phyloP scores from a whole-genome alignment of 2,888 invertebrate species.

The Acleris holmiana region DNA sequence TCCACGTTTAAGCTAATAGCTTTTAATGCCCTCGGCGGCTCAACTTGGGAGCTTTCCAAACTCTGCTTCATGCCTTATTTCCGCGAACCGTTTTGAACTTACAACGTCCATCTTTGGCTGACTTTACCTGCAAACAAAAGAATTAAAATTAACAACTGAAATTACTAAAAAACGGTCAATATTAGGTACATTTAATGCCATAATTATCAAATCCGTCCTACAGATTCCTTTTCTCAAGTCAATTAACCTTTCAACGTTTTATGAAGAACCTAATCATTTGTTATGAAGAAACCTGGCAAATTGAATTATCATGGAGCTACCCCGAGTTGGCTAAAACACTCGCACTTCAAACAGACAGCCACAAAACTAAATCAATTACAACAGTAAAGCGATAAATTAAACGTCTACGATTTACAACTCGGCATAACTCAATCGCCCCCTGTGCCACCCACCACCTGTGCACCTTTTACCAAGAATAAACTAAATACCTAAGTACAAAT shows the following conservation, averaged over 20 bases:
- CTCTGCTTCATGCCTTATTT: conserved; percentile 19
- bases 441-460: conserved; percentile 16
- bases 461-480: conserved; percentile 15
- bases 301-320: too few species aligned
- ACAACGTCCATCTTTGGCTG: conserved; percentile 14
- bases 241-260: too few species aligned
- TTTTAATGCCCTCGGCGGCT: conserved; percentile 20
- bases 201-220: too few species aligned
- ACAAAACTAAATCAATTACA: conserved; percentile 26
- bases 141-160: background rate
- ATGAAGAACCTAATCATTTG: too few species aligned
- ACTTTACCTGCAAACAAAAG: conserved; percentile 25
- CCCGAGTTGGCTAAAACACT: background rate
- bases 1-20: conserved; percentile 25
- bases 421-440: conserved; percentile 16
- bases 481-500: conserved; percentile 10
- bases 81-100: background rate
- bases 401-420: conserved; percentile 26
- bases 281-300: too few species aligned
- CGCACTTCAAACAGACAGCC: background rate
- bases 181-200: too few species aligned
- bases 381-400: conserved; percentile 22
- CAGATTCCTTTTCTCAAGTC: too few species aligned
- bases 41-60: conserved; percentile 23
- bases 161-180: too few species aligned